A percentile compares a stretch with the other conserved stretches of the same genome.
Conservation (phyloP, 1,140 invertebrate genomes). For the Acromyrmex echinatior region DNA sequence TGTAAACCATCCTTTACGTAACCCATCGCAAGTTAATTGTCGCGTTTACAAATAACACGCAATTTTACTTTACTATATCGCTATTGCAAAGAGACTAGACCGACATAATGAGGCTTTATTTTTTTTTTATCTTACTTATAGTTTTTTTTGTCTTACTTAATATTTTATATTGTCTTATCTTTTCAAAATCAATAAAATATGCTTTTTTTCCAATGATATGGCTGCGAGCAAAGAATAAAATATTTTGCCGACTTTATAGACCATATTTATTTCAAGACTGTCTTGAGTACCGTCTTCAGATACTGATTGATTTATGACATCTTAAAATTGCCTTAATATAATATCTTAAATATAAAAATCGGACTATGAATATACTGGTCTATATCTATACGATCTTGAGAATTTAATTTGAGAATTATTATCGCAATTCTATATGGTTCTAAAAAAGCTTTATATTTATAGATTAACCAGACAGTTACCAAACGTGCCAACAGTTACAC, state of each 20-base stretch:
- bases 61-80: constrained; percentile 7
- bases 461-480: neutral
- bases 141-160: neutral
- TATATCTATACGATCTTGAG: neutral
- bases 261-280: too few species aligned
- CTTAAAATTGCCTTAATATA: too few species aligned
- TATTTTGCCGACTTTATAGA: too few species aligned
- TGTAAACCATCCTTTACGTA: constrained; percentile 26
- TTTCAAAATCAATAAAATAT: neutral
- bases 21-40: constrained; percentile 39
- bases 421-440: neutral
- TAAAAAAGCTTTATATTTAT: neutral
- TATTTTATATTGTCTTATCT: neutral
- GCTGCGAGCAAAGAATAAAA: neutral
- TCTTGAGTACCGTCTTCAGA: too few species aligned
- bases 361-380: too few species aligned
- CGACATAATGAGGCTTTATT: neutral
- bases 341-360: too few species aligned
- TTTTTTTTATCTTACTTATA: neutral
- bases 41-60: constrained; percentile 1
- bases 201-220: neutral
- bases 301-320: too few species aligned
- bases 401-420: neutral
- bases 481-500: constrained; percentile 6
- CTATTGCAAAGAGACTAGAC: neutral